These are phyloP conservation scores for Phortica okadai DNA, from an alignment of 2,888 invertebrate genomes.

Conservation along the genomic window DNA sequence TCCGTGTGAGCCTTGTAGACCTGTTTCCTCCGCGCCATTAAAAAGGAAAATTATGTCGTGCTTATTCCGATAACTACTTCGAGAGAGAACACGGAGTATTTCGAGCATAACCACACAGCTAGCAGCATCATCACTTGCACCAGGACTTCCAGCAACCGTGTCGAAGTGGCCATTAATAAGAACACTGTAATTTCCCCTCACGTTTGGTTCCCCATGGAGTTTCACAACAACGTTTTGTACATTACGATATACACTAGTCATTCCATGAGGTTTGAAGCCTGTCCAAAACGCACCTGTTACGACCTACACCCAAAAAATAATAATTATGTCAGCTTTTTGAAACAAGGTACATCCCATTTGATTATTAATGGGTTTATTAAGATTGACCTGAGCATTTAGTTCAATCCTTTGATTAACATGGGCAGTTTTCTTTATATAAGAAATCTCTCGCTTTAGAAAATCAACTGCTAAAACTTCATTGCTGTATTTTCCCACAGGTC, in stretches of 20 bases:
- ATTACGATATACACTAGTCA: slow-evolving; percentile 89
- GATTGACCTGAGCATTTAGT: slow-evolving; percentile 81
- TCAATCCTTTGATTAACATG: slow-evolving; percentile 79
- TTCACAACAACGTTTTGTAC: slow-evolving; percentile 88
- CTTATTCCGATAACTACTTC: slow-evolving; percentile 75
- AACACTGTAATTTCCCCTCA: slow-evolving; percentile 77
- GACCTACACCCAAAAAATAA: slow-evolving; percentile 55
- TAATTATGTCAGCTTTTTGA: background rate
- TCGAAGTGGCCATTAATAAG: slow-evolving; percentile 95
- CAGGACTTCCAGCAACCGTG: slow-evolving; percentile 91
- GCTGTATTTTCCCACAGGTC: slow-evolving; percentile 85
- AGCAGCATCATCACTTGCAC: slow-evolving; percentile 72
- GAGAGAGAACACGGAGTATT: slow-evolving; percentile 79
- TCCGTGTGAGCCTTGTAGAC: slow-evolving; percentile 87
- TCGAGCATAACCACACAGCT: slow-evolving; percentile 83
- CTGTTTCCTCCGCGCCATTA: slow-evolving; percentile 86
- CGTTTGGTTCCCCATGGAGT: slow-evolving; percentile 78
- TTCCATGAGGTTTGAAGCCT: slow-evolving; percentile 84
- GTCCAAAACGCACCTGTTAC: slow-evolving; percentile 86
- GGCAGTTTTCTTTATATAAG: slow-evolving; percentile 77
- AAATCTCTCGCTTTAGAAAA: slow-evolving; percentile 79
- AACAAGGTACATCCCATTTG: background rate
- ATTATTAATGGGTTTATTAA: no score
- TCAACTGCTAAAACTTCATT: slow-evolving; percentile 86
- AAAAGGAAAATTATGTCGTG: slow-evolving; percentile 84